Conservation (phyloP, 2,888 invertebrate genomes). For the Sympetrum striolatum region DNA sequence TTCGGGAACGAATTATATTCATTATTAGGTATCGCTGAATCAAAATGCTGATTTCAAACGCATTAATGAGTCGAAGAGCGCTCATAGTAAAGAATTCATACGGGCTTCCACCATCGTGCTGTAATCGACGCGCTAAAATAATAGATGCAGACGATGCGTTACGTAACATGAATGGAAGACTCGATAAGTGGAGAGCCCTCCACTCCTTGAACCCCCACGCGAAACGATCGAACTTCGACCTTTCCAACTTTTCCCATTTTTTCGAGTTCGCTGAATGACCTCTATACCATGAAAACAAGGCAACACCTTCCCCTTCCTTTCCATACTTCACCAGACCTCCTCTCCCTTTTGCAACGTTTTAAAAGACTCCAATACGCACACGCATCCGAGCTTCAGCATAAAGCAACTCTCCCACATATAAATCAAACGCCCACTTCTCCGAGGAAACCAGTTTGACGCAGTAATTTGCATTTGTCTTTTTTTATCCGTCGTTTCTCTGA, state of each 20-base stretch:
- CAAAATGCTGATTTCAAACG: no score
- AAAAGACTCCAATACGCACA: neutral
- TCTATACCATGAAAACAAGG: neutral
- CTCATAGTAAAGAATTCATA: no score
- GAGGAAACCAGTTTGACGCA: neutral
- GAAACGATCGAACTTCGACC: neutral
- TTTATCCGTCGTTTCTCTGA: neutral
- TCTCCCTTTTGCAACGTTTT: neutral
- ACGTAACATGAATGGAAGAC: no score
- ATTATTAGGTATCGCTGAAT: no score
- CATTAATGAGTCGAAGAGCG: no score
- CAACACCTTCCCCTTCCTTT: neutral
- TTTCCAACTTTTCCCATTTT: neutral
- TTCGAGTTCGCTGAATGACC: neutral
- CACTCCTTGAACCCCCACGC: no score
- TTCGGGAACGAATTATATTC: no score
- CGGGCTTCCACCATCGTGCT: no score
- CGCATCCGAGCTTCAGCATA: neutral
- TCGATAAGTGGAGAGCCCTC: no score
- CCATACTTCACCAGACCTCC: neutral
- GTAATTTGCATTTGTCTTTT: neutral
- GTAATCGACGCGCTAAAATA: no score
- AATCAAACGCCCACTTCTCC: neutral
- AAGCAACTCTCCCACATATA: neutral
- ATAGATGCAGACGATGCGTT: no score